A percentile compares a stretch with the other conserved stretches of the same genome.
phyloP scores from a whole-genome alignment of 2,888 invertebrate genomes.

The Eupsilia transversa region DNA sequence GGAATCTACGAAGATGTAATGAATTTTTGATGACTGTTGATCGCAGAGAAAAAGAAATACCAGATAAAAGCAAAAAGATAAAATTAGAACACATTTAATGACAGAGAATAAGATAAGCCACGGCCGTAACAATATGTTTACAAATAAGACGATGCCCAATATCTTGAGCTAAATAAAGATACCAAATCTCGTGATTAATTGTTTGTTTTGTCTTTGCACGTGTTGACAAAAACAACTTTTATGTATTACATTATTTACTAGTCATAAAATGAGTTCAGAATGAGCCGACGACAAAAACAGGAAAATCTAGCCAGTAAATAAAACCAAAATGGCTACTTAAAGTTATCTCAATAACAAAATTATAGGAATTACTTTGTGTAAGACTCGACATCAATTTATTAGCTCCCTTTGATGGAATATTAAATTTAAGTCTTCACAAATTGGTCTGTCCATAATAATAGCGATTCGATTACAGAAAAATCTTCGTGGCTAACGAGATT shows the following conservation, averaged over 20 bases:
- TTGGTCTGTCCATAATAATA: constrained; percentile 26
- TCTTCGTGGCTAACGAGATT: background rate
- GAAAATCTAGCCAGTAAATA: constrained; percentile 27
- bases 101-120: background rate
- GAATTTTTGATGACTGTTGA: background rate
- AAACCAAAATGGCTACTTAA: constrained; percentile 26
- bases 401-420: constrained; percentile 29
- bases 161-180: constrained; percentile 18
- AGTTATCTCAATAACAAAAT: constrained; percentile 12
- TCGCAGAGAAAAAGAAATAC: background rate
- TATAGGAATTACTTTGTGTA: constrained; percentile 12
- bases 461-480: constrained; percentile 36
- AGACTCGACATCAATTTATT: constrained; percentile 1
- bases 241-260: constrained; percentile 9
- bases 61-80: background rate
- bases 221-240: constrained; percentile 38
- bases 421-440: constrained; percentile 40
- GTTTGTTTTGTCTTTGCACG: constrained; percentile 9
- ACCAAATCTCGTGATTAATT: constrained; percentile 33
- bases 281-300: constrained; percentile 21
- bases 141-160: background rate
- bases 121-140: background rate
- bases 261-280: constrained; percentile 4
- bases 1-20: background rate
- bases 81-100: background rate